Percentiles rank a stretch among this genome's conserved stretches.
Conservation (phyloP, 2,797 vertebrate species). For the Sebastolobus altivelis region DNA sequence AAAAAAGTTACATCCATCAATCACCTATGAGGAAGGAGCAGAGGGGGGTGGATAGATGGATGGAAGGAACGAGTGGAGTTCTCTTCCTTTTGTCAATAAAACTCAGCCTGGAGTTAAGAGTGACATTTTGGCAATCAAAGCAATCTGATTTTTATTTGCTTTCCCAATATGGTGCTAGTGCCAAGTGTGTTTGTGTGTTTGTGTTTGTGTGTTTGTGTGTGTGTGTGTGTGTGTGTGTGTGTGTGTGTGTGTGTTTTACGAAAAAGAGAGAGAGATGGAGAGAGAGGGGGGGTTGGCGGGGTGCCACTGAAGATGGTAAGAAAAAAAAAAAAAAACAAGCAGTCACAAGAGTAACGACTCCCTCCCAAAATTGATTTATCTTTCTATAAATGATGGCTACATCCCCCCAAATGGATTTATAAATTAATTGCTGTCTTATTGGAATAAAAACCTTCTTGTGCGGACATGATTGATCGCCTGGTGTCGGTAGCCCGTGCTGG, state of each 20-base stretch:
- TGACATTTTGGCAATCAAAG: slow-evolving; percentile 87
- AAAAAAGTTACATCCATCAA: slow-evolving; percentile 83
- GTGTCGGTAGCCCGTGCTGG: slow-evolving; percentile 86
- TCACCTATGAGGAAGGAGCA: slow-evolving; percentile 75
- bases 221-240: slow-evolving; percentile 54
- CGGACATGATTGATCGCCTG: slow-evolving; percentile 91
- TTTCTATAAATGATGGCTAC: slow-evolving; percentile 95
- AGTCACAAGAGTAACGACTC: slow-evolving; percentile 89
- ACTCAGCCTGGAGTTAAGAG: slow-evolving; percentile 84
- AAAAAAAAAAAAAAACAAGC: slow-evolving; percentile 72
- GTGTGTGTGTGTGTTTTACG: slow-evolving; percentile 43
- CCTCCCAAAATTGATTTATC: slow-evolving; percentile 92
- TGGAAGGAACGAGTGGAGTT: slow-evolving; percentile 68
- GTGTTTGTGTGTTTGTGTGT: slow-evolving; percentile 53
- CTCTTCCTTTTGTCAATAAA: slow-evolving; percentile 85
- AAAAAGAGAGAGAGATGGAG: slow-evolving; percentile 38
- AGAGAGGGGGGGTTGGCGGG: slow-evolving; percentile 68
- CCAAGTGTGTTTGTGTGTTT: slow-evolving; percentile 45
- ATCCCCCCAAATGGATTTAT: slow-evolving; percentile 94
- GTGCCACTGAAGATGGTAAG: slow-evolving; percentile 79
- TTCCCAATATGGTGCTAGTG: slow-evolving; percentile 76
- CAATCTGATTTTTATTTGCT: slow-evolving; percentile 86
- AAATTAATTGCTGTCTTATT: slow-evolving; percentile 96
- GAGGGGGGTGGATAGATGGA: slow-evolving; percentile 48
- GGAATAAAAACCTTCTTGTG: slow-evolving; percentile 94